Base-by-base conservation (phyloP, 1,140 invertebrate species). In the Brachystomella parvula region DNA sequence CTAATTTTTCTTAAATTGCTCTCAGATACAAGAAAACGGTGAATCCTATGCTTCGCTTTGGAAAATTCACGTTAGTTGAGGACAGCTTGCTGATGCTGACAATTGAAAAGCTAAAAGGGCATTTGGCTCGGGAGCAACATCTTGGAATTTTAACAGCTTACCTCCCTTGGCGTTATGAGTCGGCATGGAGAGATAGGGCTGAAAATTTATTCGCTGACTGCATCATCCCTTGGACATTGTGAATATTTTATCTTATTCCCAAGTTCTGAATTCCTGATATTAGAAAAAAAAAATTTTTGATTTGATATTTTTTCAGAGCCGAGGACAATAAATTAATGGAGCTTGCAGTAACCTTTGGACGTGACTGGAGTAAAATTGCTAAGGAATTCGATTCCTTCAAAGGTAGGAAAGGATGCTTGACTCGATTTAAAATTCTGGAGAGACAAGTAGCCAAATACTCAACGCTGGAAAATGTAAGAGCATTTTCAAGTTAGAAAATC, bases 161-260 rank as follows among this genome's bases (percentile, higher is more conserved):
- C 44, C 44, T 73, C 19, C 72, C 72, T 1, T 73, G 72, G 72
- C n/a, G 72, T 31, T 73, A 61, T 61, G 72, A 73, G 69, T 69
- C 69, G 1, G 67, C 66, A 29, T 73, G 72, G 72, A 64, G 72
- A 21, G 72, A 73, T 56, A 26, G 72, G 32, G 72, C 72, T n/a
- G 70, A 66, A 29, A 67, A 69, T 33, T 61, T 73, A 3, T 73
- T 73, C 32, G 64, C 61, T 35, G 67, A 71, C 31, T 73, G 62
- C 64, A 71, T 73, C 59, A 66, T 73, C 19, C 72, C 72, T 26
- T 73, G 72, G 72, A 73, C 67, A 24, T 44, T 71, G 71, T 73
- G 62, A 66, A 61, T 61, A n/a, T 9, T 0, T 57, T 61, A 9
- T 15, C 32, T 1, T 26, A 68, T 53, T 28, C n/a, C 17, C 17